phyloP scores from a whole-genome alignment of 2,113 vertebrate genomes.

The Paradoxurus hermaphroditus region DNA sequence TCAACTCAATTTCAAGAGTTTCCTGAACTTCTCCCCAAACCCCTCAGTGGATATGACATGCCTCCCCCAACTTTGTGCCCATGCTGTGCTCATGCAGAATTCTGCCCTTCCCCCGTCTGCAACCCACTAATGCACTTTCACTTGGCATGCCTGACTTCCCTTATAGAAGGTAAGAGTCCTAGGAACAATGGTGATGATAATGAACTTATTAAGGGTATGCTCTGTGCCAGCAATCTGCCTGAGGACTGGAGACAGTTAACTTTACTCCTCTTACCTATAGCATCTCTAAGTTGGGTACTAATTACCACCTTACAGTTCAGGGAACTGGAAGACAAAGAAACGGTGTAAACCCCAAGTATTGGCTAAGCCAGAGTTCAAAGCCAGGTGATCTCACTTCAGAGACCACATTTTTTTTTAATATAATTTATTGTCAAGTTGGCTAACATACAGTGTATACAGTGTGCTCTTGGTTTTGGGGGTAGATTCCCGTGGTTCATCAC shows the following conservation, averaged over 20 bases:
- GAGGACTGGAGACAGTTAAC: neutral
- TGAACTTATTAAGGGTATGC: neutral
- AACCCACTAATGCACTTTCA: neutral
- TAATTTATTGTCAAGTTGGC: too few relatives aligned
- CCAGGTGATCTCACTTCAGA: neutral
- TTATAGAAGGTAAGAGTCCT: neutral
- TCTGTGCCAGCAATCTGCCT: neutral
- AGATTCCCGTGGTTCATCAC: too few relatives aligned
- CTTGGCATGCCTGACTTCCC: neutral
- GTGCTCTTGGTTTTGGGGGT: too few relatives aligned
- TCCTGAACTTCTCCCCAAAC: neutral
- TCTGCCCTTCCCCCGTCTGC: accelerated
- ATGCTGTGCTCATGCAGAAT: neutral
- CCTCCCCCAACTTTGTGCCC: neutral
- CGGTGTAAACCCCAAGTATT: too few relatives aligned
- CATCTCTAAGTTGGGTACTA: neutral
- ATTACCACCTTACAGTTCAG: too few relatives aligned
- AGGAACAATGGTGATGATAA: too few relatives aligned
- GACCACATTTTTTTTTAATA: neutral
- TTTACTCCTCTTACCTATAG: neutral
- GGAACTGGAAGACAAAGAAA: neutral
- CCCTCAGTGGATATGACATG: neutral
- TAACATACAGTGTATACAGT: too few relatives aligned
- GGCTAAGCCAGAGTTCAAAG: neutral
- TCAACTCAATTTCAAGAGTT: neutral